Conservation (phyloP, 2,113 vertebrate species). For the Megaceryle maxima region DNA sequence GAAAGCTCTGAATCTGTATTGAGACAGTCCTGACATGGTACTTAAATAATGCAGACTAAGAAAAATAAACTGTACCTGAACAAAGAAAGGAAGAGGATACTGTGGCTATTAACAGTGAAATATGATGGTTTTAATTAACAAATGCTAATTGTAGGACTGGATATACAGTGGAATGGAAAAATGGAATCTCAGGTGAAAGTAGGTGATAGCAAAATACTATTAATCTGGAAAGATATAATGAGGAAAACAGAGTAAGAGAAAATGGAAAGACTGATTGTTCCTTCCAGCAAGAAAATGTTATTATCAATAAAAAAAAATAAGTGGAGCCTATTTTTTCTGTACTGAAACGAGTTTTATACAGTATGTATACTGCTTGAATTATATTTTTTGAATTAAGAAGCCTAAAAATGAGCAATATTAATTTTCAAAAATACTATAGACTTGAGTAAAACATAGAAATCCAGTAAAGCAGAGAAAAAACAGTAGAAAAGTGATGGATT, state of each 20-base stretch:
- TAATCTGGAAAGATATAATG: conserved; percentile 57
- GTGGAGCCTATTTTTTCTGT: conserved; percentile 32
- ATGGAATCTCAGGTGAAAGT: conserved; percentile 55
- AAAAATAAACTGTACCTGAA: conserved; percentile 45
- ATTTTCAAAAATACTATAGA: conserved; percentile 2
- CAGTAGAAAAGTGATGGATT: not conserved
- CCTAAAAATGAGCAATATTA: conserved; percentile 20
- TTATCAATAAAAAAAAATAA: conserved; percentile 56
- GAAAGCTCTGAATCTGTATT: conserved; percentile 30
- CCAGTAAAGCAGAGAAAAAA: not conserved
- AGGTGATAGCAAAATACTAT: conserved; percentile 62
- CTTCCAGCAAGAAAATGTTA: conserved; percentile 62
- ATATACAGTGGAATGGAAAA: conserved; percentile 32
- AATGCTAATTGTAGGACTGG: conserved; percentile 55
- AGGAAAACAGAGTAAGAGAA: conserved; percentile 55
- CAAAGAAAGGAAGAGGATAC: conserved; percentile 34
- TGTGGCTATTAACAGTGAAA: conserved; percentile 53
- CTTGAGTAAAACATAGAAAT: not conserved
- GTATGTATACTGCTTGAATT: not conserved
- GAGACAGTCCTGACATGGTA: conserved; percentile 22
- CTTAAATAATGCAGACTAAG: conserved; percentile 26
- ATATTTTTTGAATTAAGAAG: conserved; percentile 7
- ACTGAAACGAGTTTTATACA: not conserved
- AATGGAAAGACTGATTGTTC: conserved; percentile 60
- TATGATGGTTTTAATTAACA: conserved; percentile 62